Evolutionary conservation across 2,888 invertebrate genomes (phyloP).

Genomic region (Eugnorisma glareosa): DNA sequence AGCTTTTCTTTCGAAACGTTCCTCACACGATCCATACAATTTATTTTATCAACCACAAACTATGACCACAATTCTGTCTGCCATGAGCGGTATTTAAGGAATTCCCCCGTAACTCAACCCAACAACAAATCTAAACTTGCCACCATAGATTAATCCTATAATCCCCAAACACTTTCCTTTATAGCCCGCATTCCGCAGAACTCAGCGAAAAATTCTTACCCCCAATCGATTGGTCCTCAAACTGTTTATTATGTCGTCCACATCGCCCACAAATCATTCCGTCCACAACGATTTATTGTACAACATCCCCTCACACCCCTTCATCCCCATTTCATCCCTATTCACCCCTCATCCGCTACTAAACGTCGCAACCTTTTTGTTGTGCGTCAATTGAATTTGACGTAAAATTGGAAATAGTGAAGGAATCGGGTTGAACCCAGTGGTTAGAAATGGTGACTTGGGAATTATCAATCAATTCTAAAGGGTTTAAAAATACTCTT

Average conservation of each 20-base stretch:
- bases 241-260: slow-evolving; percentile 59
- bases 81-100: too few species aligned
- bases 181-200: slow-evolving; percentile 1
- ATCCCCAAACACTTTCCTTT: neutral
- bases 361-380: slow-evolving; percentile 55
- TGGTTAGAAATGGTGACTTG: neutral
- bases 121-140: neutral
- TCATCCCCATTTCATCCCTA: neutral
- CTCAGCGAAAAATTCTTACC: slow-evolving; percentile 19
- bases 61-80: neutral
- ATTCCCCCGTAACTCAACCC: too few species aligned
- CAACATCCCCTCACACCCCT: slow-evolving; percentile 30
- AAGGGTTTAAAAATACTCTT: neutral
- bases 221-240: slow-evolving; percentile 32
- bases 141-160: neutral
- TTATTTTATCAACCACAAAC: too few species aligned
- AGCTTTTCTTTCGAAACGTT: too few species aligned
- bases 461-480: neutral
- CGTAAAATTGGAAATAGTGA: slow-evolving; percentile 44
- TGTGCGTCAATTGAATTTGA: slow-evolving; percentile 59
- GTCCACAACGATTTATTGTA: slow-evolving; percentile 59
- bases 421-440: neutral
- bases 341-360: slow-evolving; percentile 29
- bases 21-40: too few species aligned
- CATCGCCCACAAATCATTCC: slow-evolving; percentile 62